Conservation (phyloP, 2,113 vertebrate species). For the Anoplopoma fimbria region DNA sequence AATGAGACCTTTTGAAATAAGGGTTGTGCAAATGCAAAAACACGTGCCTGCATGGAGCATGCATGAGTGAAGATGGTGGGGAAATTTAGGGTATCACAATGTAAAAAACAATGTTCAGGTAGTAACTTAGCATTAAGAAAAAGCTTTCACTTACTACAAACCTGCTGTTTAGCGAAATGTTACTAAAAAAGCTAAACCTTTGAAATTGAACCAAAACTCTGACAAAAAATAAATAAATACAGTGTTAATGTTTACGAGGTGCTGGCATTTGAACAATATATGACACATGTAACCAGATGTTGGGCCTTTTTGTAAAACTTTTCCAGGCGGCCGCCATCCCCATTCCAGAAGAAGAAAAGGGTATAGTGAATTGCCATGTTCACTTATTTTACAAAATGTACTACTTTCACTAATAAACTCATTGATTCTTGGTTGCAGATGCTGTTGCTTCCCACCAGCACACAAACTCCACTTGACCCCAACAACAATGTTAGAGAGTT, state of each 20-base stretch:
- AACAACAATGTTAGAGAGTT: constrained; percentile 19
- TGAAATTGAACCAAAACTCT: neutral
- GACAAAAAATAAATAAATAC: neutral
- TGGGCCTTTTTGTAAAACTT: constrained; percentile 4
- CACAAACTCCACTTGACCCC: constrained; percentile 18
- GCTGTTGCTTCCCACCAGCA: constrained; percentile 20
- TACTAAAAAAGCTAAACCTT: neutral
- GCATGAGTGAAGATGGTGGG: neutral
- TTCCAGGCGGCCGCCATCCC: neutral
- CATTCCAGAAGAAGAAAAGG: neutral
- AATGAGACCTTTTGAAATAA: neutral
- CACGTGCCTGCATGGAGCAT: neutral
- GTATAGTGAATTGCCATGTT: neutral
- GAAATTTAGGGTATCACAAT: neutral
- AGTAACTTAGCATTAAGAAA: neutral
- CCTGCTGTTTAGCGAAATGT: neutral
- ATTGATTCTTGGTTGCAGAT: constrained; percentile 25
- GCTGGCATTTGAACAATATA: constrained; percentile 10
- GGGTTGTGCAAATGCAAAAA: neutral
- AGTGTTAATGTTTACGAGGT: neutral
- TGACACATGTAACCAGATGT: constrained; percentile 3
- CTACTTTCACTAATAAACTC: constrained; percentile 25
- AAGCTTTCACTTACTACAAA: neutral
- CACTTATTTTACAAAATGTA: neutral
- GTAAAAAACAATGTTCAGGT: neutral